Evolutionary conservation across 2,888 invertebrate genomes (phyloP), one percentile per base, ranked within the genome.

Genomic region (Leptinotarsa tumamoca): DNA sequence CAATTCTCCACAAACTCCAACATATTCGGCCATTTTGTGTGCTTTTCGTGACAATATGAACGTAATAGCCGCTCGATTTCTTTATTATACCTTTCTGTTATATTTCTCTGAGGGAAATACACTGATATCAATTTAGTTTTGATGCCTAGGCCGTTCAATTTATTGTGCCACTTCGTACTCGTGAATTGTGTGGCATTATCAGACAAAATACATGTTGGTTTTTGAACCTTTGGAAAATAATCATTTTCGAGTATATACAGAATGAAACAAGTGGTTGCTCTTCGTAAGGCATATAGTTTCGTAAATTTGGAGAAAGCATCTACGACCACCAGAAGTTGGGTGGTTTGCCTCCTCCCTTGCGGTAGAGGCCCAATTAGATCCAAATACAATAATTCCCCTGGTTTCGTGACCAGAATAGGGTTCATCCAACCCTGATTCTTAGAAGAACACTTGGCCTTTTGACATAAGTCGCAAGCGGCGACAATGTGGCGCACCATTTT

Each of bases 281-380:
- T 51, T 17, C 66, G 67, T 10, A 23, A 50, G 23, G 50, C 58
- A 74, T 27, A 77, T 15, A 67, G 1, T 27, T 33, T 66, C 17
- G 23, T 27, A 23, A 23, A 66, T 61, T 61, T 18, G 4, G n/a
- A 4, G 21, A 68, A 14, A 43, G 23, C 52, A 21, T 23, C 5
- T 2, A 18, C 18, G n/a, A n/a, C 52, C 2, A 51, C 21, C n/a
- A 7, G 14, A 23, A 79, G 23, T 61, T 73, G 68, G 13, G 75
- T 73, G 15, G 61, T 75, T 10, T 73, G 67, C 17, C 76, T 70
- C 1, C 71, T 50, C 18, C 67, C 51, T 49, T 49, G 68, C 13
- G 77, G 71, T 23, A 78, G 54, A 2, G 78, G 78, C 4, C 78
- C 79, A 14, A 79, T 76, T 15, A 79, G 61, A 49, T 78, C 72